Evolutionary conservation across 92 coral and sea anemone species (phyloP).

Genomic region (Hydrozoanthus gracilis): DNA sequence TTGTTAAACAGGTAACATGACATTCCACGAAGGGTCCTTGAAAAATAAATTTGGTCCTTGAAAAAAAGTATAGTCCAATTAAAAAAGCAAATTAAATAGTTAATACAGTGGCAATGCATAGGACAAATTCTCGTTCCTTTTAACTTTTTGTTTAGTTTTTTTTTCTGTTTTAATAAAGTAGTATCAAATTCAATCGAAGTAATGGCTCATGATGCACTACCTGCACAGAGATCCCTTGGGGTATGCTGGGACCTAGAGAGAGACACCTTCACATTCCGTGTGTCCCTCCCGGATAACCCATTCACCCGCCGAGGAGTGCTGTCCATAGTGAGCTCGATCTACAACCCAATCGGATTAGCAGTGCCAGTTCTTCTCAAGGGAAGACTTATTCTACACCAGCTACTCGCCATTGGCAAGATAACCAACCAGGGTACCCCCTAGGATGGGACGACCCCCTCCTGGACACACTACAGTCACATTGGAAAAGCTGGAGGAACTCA

Average conservation of each 20-base stretch:
- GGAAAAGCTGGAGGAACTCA: conserved; percentile 54
- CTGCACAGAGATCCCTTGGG: conserved; percentile 27
- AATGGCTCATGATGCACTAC: conserved; percentile 38
- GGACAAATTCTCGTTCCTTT: no score
- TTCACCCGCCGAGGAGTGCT: conserved; percentile 42
- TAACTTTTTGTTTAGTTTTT: no score
- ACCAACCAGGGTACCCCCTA: conserved; percentile 30
- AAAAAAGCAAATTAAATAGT: no score
- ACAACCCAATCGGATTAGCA: conserved; percentile 21
- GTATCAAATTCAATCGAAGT: conserved; percentile 45
- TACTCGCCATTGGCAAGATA: conserved; percentile 29
- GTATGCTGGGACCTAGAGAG: conserved; percentile 35
- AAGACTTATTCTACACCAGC: conserved; percentile 37
- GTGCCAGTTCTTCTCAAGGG: conserved; percentile 41
- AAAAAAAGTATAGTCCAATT: no score
- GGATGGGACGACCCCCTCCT: conserved; percentile 57
- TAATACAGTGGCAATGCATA: no score
- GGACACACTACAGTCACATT: conserved; percentile 22
- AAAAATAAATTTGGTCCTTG: conserved; percentile 31
- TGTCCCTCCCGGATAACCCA: conserved; percentile 12
- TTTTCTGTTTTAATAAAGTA: no score
- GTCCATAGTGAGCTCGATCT: conserved; percentile 34
- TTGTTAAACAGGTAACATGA: conserved; percentile 36
- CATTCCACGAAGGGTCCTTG: conserved; percentile 35
- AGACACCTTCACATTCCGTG: conserved; percentile 37